Base-by-base conservation (phyloP, 1,140 invertebrate species). In the Archivesica marissinica region DNA sequence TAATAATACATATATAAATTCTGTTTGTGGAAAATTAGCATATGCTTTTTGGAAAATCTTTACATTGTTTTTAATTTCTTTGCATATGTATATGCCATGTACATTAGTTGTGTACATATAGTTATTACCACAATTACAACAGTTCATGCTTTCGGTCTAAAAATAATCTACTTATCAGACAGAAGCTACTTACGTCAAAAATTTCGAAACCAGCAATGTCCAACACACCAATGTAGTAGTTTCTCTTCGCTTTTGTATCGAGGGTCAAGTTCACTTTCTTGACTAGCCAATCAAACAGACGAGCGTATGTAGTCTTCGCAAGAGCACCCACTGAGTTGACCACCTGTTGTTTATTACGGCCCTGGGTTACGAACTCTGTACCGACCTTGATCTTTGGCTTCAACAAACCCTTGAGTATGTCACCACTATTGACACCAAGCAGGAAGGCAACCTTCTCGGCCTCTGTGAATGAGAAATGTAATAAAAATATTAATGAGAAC, bases 131-230 rank as follows among this genome's bases (percentile, higher is more conserved):
- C 7, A 44, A 44, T 17, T 44, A 44, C 41, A 44, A 17, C 41
- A 9, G 41, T 44, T 9, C 41, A 44, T 44, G 7, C 7, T 44
- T 44, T 44, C 7, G 7, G 17, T 44, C 17, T 44, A 17, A 44
- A 44, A 44, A 7, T 44, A 17, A 44, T 9, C 7, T 44, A 44
- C 7, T 17, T 9, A 17, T 7, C 41, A 9, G 7, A 47, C 7
- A 20, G 44, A 7, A 23, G 17, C 23, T 39, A 66, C 97, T 98
- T 96, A 98, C 98, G 95, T 99, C 98, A 96, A 99, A 99, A 95
- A 99, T 99, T 96, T 99, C 99, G 95, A 99, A 99, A 96, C 98
- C 98, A 95, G 98, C 98, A 96, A 99, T 99, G 98, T 99, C 99
- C 96, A 99, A 96, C 95, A 99, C 99, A 97, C 99, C 95, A 95